Evolutionary conservation across 1,140 invertebrate genomes (phyloP), one percentile per base, ranked within the genome.

Genomic region (Hetaerina americana): DNA sequence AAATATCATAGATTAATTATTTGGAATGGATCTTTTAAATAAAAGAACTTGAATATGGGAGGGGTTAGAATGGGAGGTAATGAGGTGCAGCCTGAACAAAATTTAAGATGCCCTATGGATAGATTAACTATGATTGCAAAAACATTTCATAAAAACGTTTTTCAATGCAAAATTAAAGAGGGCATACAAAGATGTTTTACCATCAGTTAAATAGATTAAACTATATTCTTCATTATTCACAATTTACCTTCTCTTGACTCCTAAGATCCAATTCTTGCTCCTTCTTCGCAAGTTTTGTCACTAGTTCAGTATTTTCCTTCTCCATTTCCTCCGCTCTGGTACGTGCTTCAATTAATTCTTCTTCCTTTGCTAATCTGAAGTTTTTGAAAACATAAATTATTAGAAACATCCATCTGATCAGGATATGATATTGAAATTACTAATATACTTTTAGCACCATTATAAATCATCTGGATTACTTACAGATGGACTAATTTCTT

Each of bases 261-360:
- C 90, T 87, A 75, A 93, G 84, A 82, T 97, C 95, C 72, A 96
- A 81, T 79, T 97, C 95, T 80, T 95, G 92, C 80, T 98, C 95
- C 82, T 96, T 97, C 77, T 95, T 95, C 1, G 92, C 89, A 27
- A 97, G 81, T 78, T 90, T 89, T 10, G 89, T 90, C 25, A 91
- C 88, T 77, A 97, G 86, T 72, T 97, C 94, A 1, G 88, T 88
- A 79, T 95, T 96, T 78, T 96, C 93, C 75, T 89, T 90, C 79
- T 96, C 93, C 70, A 97, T 77, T 78, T 93, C 92, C 70, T 95
- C 90, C 0, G 95, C 91, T 78, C 94, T 94, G 57, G 87, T 90
- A 75, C 92, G 87, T 0, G 93, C 93, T 8, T 90, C 91, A 0
- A 93, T 89, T 25, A 97, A 82, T 81, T 98, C 95, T 78, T 96